Conservation (phyloP, 1,140 invertebrate genomes). For the Papilio glaucus region DNA sequence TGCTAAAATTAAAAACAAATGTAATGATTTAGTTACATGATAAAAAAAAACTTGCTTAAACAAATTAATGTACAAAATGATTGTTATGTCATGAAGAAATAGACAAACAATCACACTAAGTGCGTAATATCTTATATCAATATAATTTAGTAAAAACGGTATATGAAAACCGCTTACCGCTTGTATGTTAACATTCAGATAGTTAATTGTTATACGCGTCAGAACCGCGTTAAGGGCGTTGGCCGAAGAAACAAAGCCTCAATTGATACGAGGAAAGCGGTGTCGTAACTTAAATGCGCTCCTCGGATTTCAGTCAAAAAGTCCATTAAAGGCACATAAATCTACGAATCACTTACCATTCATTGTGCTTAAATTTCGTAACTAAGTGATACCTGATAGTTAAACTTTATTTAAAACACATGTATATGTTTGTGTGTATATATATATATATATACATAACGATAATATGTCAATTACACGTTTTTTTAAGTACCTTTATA, state of each 20-base stretch:
- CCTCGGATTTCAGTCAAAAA: constrained; percentile 54
- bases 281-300: constrained; percentile 68
- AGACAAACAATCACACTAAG: too few relatives aligned
- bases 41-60: too few relatives aligned
- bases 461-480: too few relatives aligned
- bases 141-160: neutral
- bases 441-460: too few relatives aligned
- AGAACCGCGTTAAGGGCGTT: constrained; percentile 61
- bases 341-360: constrained; percentile 17
- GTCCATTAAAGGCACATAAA: constrained; percentile 42
- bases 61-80: neutral
- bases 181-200: constrained; percentile 41
- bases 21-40: too few relatives aligned
- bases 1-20: too few relatives aligned
- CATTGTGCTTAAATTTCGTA: neutral
- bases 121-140: too few relatives aligned
- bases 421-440: constrained; percentile 33
- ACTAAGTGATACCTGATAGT: neutral
- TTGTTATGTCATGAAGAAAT: too few relatives aligned
- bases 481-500: too few relatives aligned
- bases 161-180: constrained; percentile 38
- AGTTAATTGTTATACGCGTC: constrained; percentile 65
- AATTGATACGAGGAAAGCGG: constrained; percentile 66
- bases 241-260: constrained; percentile 74
- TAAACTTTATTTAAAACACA: neutral